These are phyloP conservation scores for Vanacampus margaritifer DNA, from an alignment of 2,113 vertebrate species.

Conservation along the genomic window DNA sequence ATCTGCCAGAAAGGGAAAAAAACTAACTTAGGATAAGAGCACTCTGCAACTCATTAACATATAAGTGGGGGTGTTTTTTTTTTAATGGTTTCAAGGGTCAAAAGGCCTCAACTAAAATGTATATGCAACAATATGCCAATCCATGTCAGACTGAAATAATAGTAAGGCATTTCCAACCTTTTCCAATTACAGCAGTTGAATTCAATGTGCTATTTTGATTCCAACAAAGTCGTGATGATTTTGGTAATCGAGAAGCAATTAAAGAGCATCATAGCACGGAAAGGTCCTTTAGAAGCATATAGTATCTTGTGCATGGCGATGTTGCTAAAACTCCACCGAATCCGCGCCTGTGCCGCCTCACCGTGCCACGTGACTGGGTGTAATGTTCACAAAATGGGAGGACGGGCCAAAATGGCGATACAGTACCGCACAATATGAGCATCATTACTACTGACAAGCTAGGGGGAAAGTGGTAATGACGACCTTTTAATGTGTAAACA, in stretches of 20 bases:
- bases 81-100: neutral
- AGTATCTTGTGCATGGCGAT: neutral
- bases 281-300: neutral
- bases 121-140: neutral
- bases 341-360: conserved; percentile 21
- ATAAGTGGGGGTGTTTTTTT: neutral
- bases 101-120: neutral
- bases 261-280: neutral
- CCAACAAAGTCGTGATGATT: neutral
- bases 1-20: conserved; percentile 38
- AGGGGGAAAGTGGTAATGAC: accelerated
- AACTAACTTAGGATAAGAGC: conserved; percentile 1
- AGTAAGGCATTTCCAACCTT: neutral
- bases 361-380: conserved; percentile 49
- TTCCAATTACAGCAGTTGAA: neutral
- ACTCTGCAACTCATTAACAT: neutral
- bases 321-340: conserved; percentile 5
- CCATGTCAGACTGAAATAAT: neutral
- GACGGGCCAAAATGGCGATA: conserved; percentile 11
- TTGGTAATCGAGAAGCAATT: neutral
- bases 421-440: neutral
- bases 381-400: conserved; percentile 18
- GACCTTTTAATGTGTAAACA: neutral
- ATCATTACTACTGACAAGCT: too few species aligned
- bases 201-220: neutral